phyloP scores from a whole-genome alignment of 2,797 vertebrate species.

The Oreonectes daqikongensis region DNA sequence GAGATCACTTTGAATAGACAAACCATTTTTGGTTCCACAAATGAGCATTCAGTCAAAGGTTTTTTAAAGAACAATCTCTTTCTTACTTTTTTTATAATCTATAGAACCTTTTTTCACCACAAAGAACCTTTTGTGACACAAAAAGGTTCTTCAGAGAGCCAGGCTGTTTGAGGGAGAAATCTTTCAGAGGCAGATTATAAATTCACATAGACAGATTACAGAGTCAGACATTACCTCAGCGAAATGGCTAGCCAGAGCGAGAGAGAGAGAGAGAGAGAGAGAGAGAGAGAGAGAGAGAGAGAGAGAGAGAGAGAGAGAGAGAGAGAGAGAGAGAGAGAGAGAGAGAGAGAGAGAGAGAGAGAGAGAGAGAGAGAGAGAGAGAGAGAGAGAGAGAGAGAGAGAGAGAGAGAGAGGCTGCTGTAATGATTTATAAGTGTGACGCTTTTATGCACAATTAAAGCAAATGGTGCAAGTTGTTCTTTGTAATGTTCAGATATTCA shows the following conservation, averaged over 20 bases:
- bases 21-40: too few relatives aligned
- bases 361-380: not conserved
- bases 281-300: conserved; percentile 13
- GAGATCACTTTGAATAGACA: too few relatives aligned
- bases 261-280: not conserved
- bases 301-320: conserved; percentile 18
- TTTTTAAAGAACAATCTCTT: too few relatives aligned
- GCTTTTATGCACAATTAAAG: not conserved
- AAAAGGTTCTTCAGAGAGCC: too few relatives aligned
- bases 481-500: not conserved
- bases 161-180: conserved; percentile 45
- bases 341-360: conserved; percentile 19
- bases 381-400: conserved; percentile 13
- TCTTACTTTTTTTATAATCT: too few relatives aligned
- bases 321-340: conserved; percentile 13
- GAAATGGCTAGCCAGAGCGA: conserved; percentile 29
- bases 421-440: too few relatives aligned
- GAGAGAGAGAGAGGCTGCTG: conserved; percentile 21
- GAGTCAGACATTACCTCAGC: conserved; percentile 61
- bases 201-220: conserved; percentile 52
- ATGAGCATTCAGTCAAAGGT: too few relatives aligned
- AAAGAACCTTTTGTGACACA: too few relatives aligned
- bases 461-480: not conserved
- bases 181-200: conserved; percentile 52
- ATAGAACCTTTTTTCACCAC: too few relatives aligned